Conservation (phyloP, 2,797 vertebrate species). For the Clarias pachynema region DNA sequence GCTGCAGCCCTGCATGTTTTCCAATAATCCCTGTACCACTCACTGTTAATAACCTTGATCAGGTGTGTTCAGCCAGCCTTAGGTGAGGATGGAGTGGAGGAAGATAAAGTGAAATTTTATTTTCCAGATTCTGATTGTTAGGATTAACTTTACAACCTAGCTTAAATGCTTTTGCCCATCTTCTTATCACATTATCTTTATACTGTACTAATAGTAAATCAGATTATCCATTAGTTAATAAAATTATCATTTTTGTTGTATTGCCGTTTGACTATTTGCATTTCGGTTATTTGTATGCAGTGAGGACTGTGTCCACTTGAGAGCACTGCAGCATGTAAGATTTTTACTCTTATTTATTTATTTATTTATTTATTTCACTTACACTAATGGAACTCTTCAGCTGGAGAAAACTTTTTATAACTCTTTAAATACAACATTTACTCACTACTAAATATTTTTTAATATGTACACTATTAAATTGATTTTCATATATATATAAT, state of each 20-base stretch:
- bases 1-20: too few relatives aligned
- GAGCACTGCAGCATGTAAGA: slow-evolving; percentile 15
- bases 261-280: background rate
- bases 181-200: background rate
- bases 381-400: background rate
- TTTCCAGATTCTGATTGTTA: background rate
- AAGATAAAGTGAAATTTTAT: too few relatives aligned
- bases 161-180: background rate
- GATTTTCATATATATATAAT: background rate
- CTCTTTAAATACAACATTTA: background rate
- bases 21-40: too few relatives aligned
- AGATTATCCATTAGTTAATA: background rate
- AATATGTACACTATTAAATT: too few relatives aligned
- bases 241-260: background rate
- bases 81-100: too few relatives aligned
- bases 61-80: too few relatives aligned
- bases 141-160: background rate
- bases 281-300: slow-evolving; percentile 1
- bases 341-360: background rate
- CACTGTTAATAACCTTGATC: too few relatives aligned
- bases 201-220: background rate
- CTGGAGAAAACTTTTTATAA: background rate
- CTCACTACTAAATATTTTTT: background rate
- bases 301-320: slow-evolving; percentile 37
- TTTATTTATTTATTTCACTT: background rate